Conservation (phyloP, 2,888 invertebrate genomes). For the Neoscelio sp. region DNA sequence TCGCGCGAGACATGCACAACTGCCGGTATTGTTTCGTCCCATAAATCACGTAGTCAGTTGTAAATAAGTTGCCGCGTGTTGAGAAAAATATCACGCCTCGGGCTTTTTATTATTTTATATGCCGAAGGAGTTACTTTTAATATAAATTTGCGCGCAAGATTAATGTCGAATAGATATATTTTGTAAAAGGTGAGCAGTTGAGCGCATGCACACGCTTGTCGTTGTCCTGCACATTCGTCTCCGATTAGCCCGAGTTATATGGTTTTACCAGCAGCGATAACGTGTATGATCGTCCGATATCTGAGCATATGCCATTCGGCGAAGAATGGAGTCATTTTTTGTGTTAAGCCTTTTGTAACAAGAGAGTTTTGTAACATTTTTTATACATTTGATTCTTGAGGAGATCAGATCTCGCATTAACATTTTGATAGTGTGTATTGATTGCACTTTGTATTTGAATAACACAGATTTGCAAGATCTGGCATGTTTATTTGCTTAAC, state of each 20-base stretch:
- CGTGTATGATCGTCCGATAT: slow-evolving; percentile 77
- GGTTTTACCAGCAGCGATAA: slow-evolving; percentile 82
- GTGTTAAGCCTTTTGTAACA: slow-evolving; percentile 74
- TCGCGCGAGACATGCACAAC: background rate
- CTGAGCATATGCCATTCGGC: slow-evolving; percentile 76
- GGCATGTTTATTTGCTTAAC: slow-evolving; percentile 75
- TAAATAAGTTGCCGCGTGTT: slow-evolving; percentile 19
- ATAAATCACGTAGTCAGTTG: slow-evolving; percentile 27
- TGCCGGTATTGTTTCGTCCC: slow-evolving; percentile 8
- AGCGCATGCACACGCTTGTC: slow-evolving; percentile 7
- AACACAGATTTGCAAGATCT: slow-evolving; percentile 76
- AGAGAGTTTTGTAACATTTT: slow-evolving; percentile 76
- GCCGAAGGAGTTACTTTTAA: slow-evolving; percentile 18
- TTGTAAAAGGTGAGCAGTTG: slow-evolving; percentile 23
- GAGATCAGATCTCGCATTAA: slow-evolving; percentile 76
- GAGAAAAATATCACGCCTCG: slow-evolving; percentile 32
- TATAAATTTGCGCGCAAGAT: slow-evolving; percentile 30
- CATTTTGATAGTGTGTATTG: slow-evolving; percentile 70
- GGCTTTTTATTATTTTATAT: slow-evolving; percentile 24
- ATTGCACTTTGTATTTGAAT: slow-evolving; percentile 73
- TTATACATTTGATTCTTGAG: slow-evolving; percentile 77
- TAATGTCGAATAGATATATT: slow-evolving; percentile 17
- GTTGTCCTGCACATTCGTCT: slow-evolving; percentile 37
- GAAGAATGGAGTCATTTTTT: no score
- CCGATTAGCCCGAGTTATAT: slow-evolving; percentile 66